Evolutionary conservation across 2,888 invertebrate genomes (phyloP).

Genomic region (Synergus itoensis): DNA sequence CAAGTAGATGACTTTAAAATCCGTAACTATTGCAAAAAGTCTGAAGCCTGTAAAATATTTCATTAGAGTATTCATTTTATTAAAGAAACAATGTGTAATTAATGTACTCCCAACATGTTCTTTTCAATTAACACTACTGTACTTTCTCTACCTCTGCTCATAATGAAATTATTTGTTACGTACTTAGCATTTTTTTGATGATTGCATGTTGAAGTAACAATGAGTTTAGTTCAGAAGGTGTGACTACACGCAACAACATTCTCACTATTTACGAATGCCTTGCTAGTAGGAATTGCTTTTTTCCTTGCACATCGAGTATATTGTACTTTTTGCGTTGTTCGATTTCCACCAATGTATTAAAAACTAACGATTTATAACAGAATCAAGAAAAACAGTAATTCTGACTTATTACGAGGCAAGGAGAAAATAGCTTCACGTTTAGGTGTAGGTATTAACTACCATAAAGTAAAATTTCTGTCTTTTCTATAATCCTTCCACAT

Average conservation of each 20-base stretch:
- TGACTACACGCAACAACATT: not conserved
- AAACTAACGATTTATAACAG: not conserved
- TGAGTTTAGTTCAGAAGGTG: not conserved
- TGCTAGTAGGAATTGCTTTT: not conserved
- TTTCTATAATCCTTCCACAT: no score
- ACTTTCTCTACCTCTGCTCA: not conserved
- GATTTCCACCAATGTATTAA: not conserved
- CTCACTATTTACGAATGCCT: not conserved
- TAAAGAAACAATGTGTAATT: not conserved
- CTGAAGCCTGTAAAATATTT: not conserved
- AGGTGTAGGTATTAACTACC: no score
- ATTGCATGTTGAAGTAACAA: not conserved
- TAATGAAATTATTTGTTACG: not conserved
- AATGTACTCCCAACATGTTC: not conserved
- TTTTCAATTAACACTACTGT: not conserved
- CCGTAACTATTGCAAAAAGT: not conserved
- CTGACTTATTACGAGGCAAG: no score
- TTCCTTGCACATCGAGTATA: not conserved
- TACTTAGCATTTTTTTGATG: not conserved
- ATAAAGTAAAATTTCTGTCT: no score
- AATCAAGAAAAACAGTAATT: not conserved
- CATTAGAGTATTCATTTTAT: not conserved
- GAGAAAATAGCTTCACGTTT: no score
- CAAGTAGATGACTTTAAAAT: no score
- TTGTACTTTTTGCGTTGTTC: not conserved